Conservation (phyloP, 2,797 vertebrate species). For the Limnodromus scolopaceus region DNA sequence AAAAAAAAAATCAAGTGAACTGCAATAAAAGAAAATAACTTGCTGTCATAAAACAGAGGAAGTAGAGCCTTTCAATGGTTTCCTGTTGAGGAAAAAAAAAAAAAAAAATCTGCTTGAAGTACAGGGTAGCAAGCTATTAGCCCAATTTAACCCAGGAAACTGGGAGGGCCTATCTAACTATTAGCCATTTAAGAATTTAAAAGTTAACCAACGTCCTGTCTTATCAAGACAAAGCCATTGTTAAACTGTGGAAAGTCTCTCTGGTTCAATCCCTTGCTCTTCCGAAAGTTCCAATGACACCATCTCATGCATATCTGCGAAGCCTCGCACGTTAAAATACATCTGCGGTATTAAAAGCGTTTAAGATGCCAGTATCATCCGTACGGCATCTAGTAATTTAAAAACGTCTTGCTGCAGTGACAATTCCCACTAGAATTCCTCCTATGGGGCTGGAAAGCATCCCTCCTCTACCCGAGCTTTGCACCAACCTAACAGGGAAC, state of each 20-base stretch:
- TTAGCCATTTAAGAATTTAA: background rate
- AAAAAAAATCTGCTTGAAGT: background rate
- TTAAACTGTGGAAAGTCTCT: accelerated
- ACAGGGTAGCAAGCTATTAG: background rate
- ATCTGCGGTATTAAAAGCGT: background rate
- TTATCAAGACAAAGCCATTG: background rate
- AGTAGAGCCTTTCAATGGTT: background rate
- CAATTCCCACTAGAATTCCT: background rate
- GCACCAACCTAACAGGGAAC: background rate
- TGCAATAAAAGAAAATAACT: background rate
- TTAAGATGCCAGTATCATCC: accelerated
- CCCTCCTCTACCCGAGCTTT: accelerated
- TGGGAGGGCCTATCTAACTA: background rate
- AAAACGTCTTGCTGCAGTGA: accelerated
- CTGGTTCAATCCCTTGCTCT: background rate
- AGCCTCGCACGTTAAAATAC: accelerated
- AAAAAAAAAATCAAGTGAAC: background rate
- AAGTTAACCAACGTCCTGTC: background rate
- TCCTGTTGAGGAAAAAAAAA: background rate
- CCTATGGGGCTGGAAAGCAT: accelerated
- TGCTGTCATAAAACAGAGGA: background rate
- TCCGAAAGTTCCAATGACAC: background rate
- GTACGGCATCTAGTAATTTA: accelerated
- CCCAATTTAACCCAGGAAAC: background rate
- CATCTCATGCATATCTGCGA: accelerated